Evolutionary conservation across 2,797 vertebrate species (phyloP).

Genomic region (Fringilla coelebs): DNA sequence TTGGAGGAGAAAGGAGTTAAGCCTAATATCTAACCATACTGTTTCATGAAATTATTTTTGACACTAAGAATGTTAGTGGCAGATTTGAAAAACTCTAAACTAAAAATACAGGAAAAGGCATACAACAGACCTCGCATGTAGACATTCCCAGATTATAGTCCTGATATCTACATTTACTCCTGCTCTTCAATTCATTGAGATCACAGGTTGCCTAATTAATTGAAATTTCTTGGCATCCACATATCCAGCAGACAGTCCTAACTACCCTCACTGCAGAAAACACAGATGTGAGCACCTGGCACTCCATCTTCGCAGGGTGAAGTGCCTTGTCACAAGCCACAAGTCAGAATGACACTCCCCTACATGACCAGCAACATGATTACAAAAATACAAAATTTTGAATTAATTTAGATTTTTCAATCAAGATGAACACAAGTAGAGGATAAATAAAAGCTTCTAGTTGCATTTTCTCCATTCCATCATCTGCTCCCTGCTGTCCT

Average conservation of each 20-base stretch:
- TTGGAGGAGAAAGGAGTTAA: not conserved
- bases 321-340: not conserved
- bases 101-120: not conserved
- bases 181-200: not conserved
- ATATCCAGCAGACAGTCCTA: not conserved
- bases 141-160: not conserved
- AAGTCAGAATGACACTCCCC: not conserved
- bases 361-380: not conserved
- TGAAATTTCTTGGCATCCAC: not conserved
- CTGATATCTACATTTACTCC: not conserved
- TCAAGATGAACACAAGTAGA: not conserved
- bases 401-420: not conserved
- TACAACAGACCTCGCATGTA: not conserved
- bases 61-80: not conserved
- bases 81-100: not conserved
- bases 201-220: not conserved
- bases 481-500: not conserved
- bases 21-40: not conserved
- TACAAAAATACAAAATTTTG: not conserved
- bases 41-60: not conserved
- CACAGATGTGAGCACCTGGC: not conserved
- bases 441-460: not conserved
- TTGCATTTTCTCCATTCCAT: not conserved
- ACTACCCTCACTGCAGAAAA: not conserved
- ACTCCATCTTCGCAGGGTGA: accelerated